Percentiles rank a stretch among this genome's conserved stretches.
Evolutionary conservation across 2,113 vertebrate genomes (phyloP).

Genomic region (Ptyas mucosa): DNA sequence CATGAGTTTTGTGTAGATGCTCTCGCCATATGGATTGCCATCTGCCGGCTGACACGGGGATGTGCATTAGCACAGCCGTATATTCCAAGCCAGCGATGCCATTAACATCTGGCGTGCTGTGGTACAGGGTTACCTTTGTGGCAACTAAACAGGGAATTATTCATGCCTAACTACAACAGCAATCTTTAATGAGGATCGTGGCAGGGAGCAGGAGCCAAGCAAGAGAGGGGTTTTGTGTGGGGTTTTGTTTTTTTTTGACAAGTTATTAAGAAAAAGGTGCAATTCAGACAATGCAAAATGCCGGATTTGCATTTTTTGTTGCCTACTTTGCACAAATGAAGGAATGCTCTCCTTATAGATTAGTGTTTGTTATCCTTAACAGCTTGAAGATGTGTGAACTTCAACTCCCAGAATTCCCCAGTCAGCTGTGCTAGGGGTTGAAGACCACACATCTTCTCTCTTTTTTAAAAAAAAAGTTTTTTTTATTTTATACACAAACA

Average conservation of each 20-base stretch:
- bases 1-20: conserved; percentile 58
- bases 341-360: background rate
- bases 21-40: conserved; percentile 59
- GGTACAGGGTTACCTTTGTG: conserved; percentile 43
- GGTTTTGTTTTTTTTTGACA: rapidly evolving
- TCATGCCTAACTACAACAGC: conserved; percentile 44
- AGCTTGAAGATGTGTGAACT: background rate
- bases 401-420: background rate
- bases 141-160: conserved; percentile 31
- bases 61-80: conserved; percentile 35
- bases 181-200: background rate
- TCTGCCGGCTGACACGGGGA: conserved; percentile 49
- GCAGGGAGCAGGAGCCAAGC: background rate
- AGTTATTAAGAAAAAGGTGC: background rate
- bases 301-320: too few species aligned
- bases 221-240: background rate
- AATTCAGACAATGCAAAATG: background rate
- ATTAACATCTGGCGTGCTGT: conserved; percentile 45
- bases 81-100: conserved; percentile 42
- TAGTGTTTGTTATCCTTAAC: background rate
- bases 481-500: too few species aligned
- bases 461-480: too few species aligned
- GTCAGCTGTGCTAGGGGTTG: background rate
- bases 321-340: background rate
- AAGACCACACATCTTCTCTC: background rate